Evolutionary conservation across 2,113 vertebrate species (phyloP).

Genomic region (Enhydra lutris): DNA sequence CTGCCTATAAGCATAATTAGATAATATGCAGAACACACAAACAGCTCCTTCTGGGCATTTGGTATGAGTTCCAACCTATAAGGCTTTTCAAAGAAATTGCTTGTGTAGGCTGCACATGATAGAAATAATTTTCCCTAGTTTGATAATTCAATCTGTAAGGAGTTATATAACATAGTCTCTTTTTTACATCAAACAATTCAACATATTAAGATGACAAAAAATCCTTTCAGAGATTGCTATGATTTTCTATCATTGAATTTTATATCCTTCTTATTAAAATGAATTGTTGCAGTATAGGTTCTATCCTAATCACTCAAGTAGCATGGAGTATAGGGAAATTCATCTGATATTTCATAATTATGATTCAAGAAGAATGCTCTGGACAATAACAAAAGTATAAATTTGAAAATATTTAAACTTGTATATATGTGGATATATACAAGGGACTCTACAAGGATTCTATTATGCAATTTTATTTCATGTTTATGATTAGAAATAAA

Average conservation of each 20-base stretch:
- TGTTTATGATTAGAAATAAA: slow-evolving; percentile 1
- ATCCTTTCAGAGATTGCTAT: not conserved
- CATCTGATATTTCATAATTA: not conserved
- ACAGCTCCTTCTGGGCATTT: not conserved
- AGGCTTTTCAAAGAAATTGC: not conserved
- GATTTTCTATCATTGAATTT: not conserved
- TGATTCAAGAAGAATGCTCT: not conserved
- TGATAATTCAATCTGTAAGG: not conserved
- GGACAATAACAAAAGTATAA: not conserved
- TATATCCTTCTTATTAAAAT: not conserved
- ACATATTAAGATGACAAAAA: not conserved
- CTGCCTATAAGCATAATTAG: not conserved
- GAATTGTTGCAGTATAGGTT: not conserved
- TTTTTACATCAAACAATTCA: not conserved
- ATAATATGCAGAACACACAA: not conserved
- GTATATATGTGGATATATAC: not conserved
- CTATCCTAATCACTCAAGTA: not conserved
- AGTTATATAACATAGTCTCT: not conserved
- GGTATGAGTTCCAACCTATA: not conserved
- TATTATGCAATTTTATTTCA: not conserved
- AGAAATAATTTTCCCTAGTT: not conserved
- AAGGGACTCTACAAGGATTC: not conserved
- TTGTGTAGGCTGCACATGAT: not conserved
- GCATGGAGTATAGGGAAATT: not conserved
- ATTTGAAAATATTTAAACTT: not conserved